Evolutionary conservation across 2,113 vertebrate species (phyloP).

Genomic region (Caracal caracal): DNA sequence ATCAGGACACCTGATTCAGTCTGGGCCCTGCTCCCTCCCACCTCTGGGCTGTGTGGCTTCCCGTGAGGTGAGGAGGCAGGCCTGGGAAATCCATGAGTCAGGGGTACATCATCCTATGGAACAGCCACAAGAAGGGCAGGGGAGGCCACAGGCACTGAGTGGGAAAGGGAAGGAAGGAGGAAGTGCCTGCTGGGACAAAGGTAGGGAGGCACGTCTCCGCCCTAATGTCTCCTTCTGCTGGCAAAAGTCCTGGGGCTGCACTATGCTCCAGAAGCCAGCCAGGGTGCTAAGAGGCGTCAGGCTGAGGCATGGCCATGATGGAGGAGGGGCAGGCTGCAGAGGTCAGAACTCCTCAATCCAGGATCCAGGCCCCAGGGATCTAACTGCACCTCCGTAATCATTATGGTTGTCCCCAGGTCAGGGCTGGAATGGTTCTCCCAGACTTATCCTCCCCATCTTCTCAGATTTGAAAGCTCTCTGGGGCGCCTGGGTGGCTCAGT

Average conservation of each 20-base stretch:
- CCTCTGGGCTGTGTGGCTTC: neutral
- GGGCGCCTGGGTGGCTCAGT: too few relatives aligned
- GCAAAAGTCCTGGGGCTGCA: neutral
- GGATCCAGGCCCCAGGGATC: neutral
- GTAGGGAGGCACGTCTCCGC: neutral
- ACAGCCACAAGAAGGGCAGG: neutral
- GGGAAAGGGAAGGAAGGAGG: neutral
- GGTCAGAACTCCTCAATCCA: neutral
- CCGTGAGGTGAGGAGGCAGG: neutral
- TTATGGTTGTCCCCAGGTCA: neutral
- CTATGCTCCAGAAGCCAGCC: neutral
- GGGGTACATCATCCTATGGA: neutral
- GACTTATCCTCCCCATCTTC: neutral
- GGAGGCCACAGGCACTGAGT: neutral
- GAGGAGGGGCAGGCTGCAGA: neutral
- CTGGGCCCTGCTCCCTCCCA: neutral
- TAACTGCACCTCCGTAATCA: neutral
- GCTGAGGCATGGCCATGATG: rapidly evolving
- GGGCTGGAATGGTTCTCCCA: neutral
- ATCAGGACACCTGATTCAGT: neutral
- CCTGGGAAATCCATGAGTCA: neutral
- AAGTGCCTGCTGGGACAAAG: neutral
- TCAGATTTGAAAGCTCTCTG: neutral
- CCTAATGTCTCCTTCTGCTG: neutral
- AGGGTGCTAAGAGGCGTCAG: neutral